Evolutionary conservation across 1,140 invertebrate species (phyloP).

Genomic region (Orchesella cincta): DNA sequence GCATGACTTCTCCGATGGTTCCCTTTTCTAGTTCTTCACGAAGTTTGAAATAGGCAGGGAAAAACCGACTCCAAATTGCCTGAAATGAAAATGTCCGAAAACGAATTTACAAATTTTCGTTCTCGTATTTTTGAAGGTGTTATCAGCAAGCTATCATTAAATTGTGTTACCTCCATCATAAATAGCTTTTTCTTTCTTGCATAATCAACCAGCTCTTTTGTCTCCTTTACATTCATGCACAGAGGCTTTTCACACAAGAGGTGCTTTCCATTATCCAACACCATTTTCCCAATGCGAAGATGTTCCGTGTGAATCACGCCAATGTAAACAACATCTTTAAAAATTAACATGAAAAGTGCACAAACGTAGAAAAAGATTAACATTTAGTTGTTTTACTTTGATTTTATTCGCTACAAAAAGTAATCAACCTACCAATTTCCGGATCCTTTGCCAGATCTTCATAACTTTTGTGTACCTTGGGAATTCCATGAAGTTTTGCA

Average conservation of each 20-base stretch:
- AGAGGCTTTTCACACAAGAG: constrained; percentile 63
- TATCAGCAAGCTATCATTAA: background rate
- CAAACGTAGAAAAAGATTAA: background rate
- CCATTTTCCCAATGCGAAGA: constrained; percentile 54
- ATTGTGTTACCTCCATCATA: constrained; percentile 62
- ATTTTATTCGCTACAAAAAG: too few species aligned
- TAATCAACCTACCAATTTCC: constrained; percentile 68
- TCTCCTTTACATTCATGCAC: constrained; percentile 55
- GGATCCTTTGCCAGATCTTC: constrained; percentile 70
- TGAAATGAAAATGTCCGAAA: constrained; percentile 45
- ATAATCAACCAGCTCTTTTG: constrained; percentile 52
- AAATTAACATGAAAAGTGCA: background rate
- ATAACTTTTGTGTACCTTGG: constrained; percentile 72
- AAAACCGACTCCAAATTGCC: constrained; percentile 60
- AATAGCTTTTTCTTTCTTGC: constrained; percentile 54
- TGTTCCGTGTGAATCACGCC: constrained; percentile 58
- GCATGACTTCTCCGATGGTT: constrained; percentile 57
- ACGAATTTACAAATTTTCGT: background rate
- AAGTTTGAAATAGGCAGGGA: constrained; percentile 58
- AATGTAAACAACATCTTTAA: constrained; percentile 60
- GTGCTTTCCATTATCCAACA: constrained; percentile 60
- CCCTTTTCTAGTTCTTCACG: constrained; percentile 51
- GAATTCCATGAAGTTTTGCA: constrained; percentile 69
- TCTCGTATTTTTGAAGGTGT: background rate
- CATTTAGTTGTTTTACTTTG: too few species aligned